A percentile compares a stretch with the other conserved stretches of the same genome.
Evolutionary conservation across 2,797 vertebrate genomes (phyloP).

Genomic region (Sebastes hopkinsi): DNA sequence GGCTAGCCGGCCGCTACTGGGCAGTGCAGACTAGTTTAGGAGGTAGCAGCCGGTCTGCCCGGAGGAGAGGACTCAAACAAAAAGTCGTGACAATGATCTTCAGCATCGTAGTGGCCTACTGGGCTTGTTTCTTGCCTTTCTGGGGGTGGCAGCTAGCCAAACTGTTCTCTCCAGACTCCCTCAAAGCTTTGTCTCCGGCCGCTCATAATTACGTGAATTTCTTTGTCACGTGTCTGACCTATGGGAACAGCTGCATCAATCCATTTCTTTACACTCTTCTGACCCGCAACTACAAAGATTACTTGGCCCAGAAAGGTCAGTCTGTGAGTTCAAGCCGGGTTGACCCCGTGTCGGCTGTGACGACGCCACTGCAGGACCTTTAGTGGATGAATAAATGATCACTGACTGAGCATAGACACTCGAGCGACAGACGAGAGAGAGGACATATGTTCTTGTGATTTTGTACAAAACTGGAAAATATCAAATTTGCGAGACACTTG

Average conservation of each 20-base stretch:
- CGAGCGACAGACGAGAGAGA: background rate
- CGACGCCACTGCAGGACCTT: conserved; percentile 60
- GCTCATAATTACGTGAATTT: conserved; percentile 88
- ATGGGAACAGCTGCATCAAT: conserved; percentile 89
- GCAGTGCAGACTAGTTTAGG: conserved; percentile 62
- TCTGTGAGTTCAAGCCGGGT: conserved; percentile 66
- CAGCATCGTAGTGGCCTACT: conserved; percentile 84
- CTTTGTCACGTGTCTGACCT: conserved; percentile 88
- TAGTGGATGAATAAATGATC: conserved; percentile 8
- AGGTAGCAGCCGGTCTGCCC: conserved; percentile 25
- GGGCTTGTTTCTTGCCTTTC: conserved; percentile 90
- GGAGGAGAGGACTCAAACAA: conserved; percentile 66
- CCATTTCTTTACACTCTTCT: conserved; percentile 89
- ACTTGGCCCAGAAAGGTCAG: conserved; percentile 77
- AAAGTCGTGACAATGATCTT: conserved; percentile 84
- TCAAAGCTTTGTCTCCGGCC: conserved; percentile 71
- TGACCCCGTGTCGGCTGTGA: conserved; percentile 65
- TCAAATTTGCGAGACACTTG: background rate
- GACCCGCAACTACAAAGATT: conserved; percentile 78
- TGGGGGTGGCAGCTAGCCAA: conserved; percentile 89
- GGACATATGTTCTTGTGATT: background rate
- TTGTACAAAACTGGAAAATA: background rate
- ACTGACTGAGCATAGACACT: background rate
- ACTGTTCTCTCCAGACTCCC: conserved; percentile 77
- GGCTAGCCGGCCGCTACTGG: conserved; percentile 77